Evolutionary conservation across 2,888 invertebrate species (phyloP).

Genomic region (Trachelus stipa): DNA sequence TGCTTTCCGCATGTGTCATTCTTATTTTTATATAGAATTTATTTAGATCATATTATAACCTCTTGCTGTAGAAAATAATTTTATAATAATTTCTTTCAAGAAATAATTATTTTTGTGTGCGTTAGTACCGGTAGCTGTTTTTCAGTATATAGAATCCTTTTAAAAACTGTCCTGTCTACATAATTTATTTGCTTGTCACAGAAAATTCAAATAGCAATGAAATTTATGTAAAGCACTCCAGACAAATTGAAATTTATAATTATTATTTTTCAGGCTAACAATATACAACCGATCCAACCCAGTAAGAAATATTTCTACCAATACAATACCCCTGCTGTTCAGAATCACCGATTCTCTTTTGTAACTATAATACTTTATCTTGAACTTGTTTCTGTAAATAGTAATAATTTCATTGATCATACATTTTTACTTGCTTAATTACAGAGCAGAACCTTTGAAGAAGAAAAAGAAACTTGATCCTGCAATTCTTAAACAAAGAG

Average conservation of each 20-base stretch:
- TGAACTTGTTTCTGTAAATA: not conserved
- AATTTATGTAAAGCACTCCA: too few relatives aligned
- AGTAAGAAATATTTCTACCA: slow-evolving; percentile 54
- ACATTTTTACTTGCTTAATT: slow-evolving; percentile 38
- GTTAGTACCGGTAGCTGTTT: too few relatives aligned
- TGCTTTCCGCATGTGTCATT: slow-evolving; percentile 3
- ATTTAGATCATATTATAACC: not conserved
- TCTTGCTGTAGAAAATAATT: not conserved
- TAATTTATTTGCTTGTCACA: too few relatives aligned
- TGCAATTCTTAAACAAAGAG: slow-evolving; percentile 80
- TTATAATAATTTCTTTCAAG: not conserved
- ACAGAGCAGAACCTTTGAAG: slow-evolving; percentile 88
- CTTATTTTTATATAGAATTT: not conserved
- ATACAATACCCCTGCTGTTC: slow-evolving; percentile 54
- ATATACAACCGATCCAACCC: slow-evolving; percentile 30
- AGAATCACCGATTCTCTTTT: slow-evolving; percentile 58
- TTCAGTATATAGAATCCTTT: too few relatives aligned
- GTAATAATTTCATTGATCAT: slow-evolving; percentile 4
- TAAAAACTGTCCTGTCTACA: too few relatives aligned
- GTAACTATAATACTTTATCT: slow-evolving; percentile 46
- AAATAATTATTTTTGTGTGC: too few relatives aligned
- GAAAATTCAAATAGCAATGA: too few relatives aligned
- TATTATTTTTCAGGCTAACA: slow-evolving; percentile 34
- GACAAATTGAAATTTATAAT: not conserved
- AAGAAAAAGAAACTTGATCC: slow-evolving; percentile 91